Conservation (phyloP, 2,888 invertebrate genomes). For the Tillus elongatus region DNA sequence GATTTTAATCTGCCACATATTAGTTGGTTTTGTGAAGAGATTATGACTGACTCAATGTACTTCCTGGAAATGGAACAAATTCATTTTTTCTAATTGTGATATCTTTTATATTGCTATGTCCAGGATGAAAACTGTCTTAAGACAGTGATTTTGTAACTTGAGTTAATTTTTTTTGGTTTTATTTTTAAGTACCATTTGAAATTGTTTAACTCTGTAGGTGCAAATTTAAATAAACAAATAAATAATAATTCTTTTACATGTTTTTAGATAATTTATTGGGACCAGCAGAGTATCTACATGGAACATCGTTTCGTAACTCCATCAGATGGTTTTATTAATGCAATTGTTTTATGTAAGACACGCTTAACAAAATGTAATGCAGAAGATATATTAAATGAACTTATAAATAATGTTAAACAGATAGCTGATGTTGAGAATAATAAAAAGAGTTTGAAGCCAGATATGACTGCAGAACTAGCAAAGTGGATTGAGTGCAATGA, state of each 20-base stretch:
- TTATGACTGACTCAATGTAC: too few species aligned
- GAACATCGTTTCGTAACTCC: slow-evolving; percentile 72
- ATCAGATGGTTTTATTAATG: slow-evolving; percentile 60
- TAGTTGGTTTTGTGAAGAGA: too few species aligned
- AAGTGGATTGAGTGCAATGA: slow-evolving; percentile 65
- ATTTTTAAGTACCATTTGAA: too few species aligned
- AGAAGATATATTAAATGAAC: slow-evolving; percentile 43
- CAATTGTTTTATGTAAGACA: slow-evolving; percentile 50
- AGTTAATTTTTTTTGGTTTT: too few species aligned
- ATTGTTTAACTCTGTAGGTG: too few species aligned
- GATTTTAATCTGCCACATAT: too few species aligned
- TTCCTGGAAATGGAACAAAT: too few species aligned
- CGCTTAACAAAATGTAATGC: slow-evolving; percentile 53
- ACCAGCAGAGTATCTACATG: slow-evolving; percentile 70
- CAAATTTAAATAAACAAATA: too few species aligned
- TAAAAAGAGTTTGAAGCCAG: slow-evolving; percentile 44
- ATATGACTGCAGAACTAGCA: slow-evolving; percentile 54
- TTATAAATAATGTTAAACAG: slow-evolving; percentile 26
- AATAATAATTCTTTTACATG: slow-evolving; percentile 11
- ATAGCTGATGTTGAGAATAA: slow-evolving; percentile 30
- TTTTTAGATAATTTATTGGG: slow-evolving; percentile 74
- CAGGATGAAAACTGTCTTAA: too few species aligned
- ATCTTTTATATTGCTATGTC: too few species aligned
- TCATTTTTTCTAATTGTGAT: too few species aligned
- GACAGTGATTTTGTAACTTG: too few species aligned